Base-by-base conservation (phyloP, 2,888 invertebrate genomes). In the Tenthredo mesomela region DNA sequence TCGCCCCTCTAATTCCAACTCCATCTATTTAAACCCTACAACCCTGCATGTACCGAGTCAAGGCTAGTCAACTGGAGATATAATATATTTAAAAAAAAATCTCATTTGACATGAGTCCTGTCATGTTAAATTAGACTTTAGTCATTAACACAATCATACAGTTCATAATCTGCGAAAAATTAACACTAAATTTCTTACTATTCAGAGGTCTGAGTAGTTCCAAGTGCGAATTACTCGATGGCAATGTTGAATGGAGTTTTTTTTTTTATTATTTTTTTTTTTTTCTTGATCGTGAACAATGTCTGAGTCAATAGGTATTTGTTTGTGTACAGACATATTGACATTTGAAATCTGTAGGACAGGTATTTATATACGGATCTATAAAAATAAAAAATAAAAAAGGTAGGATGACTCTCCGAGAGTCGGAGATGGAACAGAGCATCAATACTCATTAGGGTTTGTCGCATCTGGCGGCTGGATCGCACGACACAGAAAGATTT, bases 381-480 rank as follows among this genome's bases (percentile, higher is more conserved):
- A 86, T 78, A 29, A 29, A 29, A 87, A n/a, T n/a, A n/a, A n/a
- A n/a, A n/a, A n/a, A n/a, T n/a, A n/a, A 85, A 86, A 85, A 82
- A 65, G 85, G 87, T 88, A 87, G 84, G 87, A 87, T 88, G 87
- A 86, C 85, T 86, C 86, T 87, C 87, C 87, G 88, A 90, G 78
- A 61, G 33, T 37, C 40, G 21, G 7, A 80, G 54, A 40, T 37
- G 65, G 90, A 89, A 88, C 86, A 85, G 85, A 78, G 86, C 89
- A 91, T 92, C 90, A 89, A 91, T 91, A 91, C 90, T 91, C 91
- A 91, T 92, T 92, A 91, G 90, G 86, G 89, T 88, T 89, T 88
- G 89, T 88, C 89, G 87, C 89, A 90, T 89, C 89, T 83, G 43
- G 88, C 87, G 88, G 90, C 89, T 89, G 88, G 89, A 91, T 89